Evolutionary conservation across 2,797 vertebrate species (phyloP).

Genomic region (Sternotherus odoratus): DNA sequence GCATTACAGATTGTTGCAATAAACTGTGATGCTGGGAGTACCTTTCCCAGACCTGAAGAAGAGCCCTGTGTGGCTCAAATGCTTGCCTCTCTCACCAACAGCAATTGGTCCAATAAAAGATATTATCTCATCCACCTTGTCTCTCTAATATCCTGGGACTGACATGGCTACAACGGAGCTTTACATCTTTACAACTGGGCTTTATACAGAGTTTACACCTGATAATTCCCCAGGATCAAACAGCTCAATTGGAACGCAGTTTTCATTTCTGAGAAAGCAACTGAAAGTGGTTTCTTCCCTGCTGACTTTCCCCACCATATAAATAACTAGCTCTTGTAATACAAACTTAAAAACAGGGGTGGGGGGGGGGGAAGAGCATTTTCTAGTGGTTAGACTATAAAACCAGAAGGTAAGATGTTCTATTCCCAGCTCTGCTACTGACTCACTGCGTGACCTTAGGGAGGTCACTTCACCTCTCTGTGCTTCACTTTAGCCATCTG

Average conservation of each 20-base stretch:
- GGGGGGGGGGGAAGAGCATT: neutral
- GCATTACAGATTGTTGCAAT: no score
- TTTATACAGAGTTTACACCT: no score
- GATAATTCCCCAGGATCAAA: neutral
- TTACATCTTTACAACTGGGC: no score
- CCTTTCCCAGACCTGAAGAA: no score
- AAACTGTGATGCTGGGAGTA: no score
- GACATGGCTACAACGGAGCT: no score
- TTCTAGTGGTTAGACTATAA: neutral
- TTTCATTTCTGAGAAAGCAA: constrained; percentile 20
- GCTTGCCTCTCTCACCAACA: no score
- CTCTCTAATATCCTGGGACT: no score
- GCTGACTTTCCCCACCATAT: neutral
- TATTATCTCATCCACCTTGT: no score
- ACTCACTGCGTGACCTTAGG: neutral
- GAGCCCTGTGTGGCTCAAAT: no score
- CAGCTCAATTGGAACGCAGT: neutral
- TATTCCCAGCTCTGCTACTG: neutral
- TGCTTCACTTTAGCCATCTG: constrained; percentile 15
- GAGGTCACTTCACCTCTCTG: neutral
- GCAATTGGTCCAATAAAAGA: no score
- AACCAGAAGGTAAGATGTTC: neutral
- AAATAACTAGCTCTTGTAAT: neutral
- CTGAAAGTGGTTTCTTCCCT: neutral
- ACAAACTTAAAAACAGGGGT: neutral